These are phyloP conservation scores for Drosophila pectinifera DNA, from an alignment of 1,140 invertebrate genomes.

Conservation along the genomic window DNA sequence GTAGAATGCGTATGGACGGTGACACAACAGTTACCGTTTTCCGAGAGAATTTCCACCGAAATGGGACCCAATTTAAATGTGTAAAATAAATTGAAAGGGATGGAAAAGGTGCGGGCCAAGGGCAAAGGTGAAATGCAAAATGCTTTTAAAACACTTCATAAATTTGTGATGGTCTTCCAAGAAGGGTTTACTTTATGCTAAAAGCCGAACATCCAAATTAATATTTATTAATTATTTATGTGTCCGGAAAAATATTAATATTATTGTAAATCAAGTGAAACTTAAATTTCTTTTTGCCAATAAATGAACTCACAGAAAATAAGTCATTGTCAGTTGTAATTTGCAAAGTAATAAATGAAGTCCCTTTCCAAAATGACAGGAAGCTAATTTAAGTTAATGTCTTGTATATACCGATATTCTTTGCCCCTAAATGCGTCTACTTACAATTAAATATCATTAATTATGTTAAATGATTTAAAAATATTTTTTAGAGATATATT, in stretches of 20 bases:
- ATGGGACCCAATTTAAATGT: conserved; percentile 33
- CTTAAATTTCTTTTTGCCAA: neutral
- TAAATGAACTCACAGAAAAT: conserved; percentile 4
- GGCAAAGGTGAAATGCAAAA: conserved; percentile 5
- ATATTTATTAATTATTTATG: neutral
- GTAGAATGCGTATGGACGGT: conserved; percentile 39
- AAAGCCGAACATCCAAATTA: neutral
- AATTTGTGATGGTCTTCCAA: neutral
- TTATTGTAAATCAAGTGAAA: neutral
- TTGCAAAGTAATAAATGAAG: neutral
- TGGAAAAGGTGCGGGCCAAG: neutral
- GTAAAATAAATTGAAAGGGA: conserved; percentile 16
- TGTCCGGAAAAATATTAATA: neutral
- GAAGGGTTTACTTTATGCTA: neutral
- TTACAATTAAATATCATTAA: too few relatives aligned
- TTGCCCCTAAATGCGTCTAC: too few relatives aligned
- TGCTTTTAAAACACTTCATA: conserved; percentile 6
- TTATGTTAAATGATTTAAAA: neutral
- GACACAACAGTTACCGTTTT: conserved; percentile 55
- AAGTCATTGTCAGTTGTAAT: neutral
- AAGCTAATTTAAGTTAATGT: neutral
- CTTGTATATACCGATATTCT: too few relatives aligned
- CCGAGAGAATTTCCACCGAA: conserved; percentile 30
- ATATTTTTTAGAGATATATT: neutral
- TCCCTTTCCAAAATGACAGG: neutral